A percentile compares a stretch with the other conserved stretches of the same genome.
phyloP scores from a whole-genome alignment of 2,888 invertebrate genomes.

The Leucophenga montana region DNA sequence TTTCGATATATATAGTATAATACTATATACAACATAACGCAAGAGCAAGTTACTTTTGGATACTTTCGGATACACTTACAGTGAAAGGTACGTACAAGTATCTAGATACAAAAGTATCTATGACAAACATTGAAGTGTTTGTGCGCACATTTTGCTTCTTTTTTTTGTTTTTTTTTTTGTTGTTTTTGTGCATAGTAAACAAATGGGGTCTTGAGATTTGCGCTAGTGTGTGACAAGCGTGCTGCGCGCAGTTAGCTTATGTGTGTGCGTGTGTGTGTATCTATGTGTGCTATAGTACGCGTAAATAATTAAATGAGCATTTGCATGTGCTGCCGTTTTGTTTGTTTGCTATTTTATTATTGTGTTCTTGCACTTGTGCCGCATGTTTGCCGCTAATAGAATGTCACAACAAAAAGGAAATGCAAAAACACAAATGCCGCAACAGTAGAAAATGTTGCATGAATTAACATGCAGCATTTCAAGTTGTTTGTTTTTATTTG shows the following conservation, averaged over 20 bases:
- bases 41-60: constrained; percentile 19
- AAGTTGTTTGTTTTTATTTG: constrained; percentile 37
- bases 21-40: background rate
- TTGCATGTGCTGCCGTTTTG: constrained; percentile 43
- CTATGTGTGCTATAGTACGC: constrained; percentile 27
- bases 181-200: constrained; percentile 48
- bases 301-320: constrained; percentile 27
- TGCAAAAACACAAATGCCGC: constrained; percentile 33
- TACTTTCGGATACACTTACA: background rate
- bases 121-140: constrained; percentile 5
- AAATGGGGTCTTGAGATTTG: constrained; percentile 62
- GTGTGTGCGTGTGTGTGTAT: constrained; percentile 17
- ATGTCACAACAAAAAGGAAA: constrained; percentile 38
- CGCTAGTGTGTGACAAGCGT: constrained; percentile 5
- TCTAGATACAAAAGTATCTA: constrained; percentile 24
- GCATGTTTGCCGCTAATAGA: constrained; percentile 43
- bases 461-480: constrained; percentile 42
- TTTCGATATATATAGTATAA: constrained; percentile 15
- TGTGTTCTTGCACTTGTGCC: constrained; percentile 42
- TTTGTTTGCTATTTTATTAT: constrained; percentile 28
- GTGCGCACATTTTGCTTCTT: too few relatives aligned
- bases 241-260: background rate
- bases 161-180: too few relatives aligned
- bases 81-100: background rate
- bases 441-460: constrained; percentile 3